Evolutionary conservation across 2,797 vertebrate species (phyloP).

Genomic region (Neoniphon sammara): DNA sequence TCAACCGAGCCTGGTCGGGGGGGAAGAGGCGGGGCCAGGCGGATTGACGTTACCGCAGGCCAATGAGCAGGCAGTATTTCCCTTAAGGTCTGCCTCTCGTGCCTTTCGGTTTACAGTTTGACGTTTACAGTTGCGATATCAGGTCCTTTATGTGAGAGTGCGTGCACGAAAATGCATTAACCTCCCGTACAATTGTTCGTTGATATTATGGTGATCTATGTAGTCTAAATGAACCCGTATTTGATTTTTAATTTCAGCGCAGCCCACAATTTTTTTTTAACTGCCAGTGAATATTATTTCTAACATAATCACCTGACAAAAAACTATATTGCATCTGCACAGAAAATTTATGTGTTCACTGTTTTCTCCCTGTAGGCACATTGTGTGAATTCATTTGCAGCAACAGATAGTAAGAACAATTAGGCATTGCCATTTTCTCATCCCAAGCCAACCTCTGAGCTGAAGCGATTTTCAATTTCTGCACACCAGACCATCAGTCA

Average conservation of each 20-base stretch:
- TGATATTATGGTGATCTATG: no score
- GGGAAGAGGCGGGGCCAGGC: conserved; percentile 52
- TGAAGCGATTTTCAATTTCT: no score
- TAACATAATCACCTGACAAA: neutral
- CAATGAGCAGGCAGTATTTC: conserved; percentile 61
- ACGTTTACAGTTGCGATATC: neutral
- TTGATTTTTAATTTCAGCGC: neutral
- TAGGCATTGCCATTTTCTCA: no score
- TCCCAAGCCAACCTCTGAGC: no score
- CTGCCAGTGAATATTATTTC: neutral
- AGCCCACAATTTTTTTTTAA: neutral
- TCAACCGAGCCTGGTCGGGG: conserved; percentile 88
- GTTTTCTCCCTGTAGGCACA: neutral
- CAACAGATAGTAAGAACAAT: neutral
- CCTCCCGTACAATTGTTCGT: no score
- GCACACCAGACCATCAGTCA: no score
- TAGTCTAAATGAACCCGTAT: neutral
- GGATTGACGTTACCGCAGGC: conserved; percentile 58
- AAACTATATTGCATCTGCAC: no score
- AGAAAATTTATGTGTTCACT: neutral
- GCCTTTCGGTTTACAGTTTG: conserved; percentile 39
- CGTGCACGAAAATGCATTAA: neutral
- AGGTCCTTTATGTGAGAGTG: neutral
- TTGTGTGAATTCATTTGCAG: neutral
- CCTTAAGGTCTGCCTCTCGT: conserved; percentile 67